Percentiles rank a stretch among this genome's conserved stretches.
Conservation (phyloP, 2,888 invertebrate genomes). For the Acleris emargana region DNA sequence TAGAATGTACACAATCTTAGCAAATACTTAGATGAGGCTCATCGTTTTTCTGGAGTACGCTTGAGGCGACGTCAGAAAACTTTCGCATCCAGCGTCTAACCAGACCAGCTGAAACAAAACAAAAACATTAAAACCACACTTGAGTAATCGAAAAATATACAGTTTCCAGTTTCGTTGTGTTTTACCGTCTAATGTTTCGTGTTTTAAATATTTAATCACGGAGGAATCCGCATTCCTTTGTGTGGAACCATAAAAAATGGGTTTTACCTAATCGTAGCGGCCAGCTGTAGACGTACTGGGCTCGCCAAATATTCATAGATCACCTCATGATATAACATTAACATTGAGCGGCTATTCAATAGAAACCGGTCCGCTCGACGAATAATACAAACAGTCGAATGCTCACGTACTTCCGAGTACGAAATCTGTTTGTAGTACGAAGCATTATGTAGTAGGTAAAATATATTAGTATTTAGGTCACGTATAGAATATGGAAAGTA, state of each 20-base stretch:
- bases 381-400: conserved; percentile 33
- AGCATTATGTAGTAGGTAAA: conserved; percentile 1
- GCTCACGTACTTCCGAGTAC: conserved; percentile 11
- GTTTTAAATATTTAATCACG: conserved; percentile 22
- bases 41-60: conserved; percentile 38
- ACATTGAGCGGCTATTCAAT: conserved; percentile 26
- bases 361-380: conserved; percentile 44
- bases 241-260: conserved; percentile 38
- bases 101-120: conserved; percentile 42
- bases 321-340: conserved; percentile 39
- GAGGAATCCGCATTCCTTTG: conserved; percentile 50
- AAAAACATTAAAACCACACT: background rate
- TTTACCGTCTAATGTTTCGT: conserved; percentile 3
- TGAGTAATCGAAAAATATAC: background rate
- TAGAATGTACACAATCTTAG: conserved; percentile 35
- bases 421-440: conserved; percentile 4
- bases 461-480: conserved; percentile 19
- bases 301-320: conserved; percentile 44
- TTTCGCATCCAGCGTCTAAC: conserved; percentile 24
- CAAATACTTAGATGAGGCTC: conserved; percentile 27
- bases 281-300: conserved; percentile 30
- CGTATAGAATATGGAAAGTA: conserved; percentile 5
- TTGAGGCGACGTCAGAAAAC: conserved; percentile 39
- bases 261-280: conserved; percentile 41
- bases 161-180: background rate